These are phyloP conservation scores for Epinephelus lanceolatus DNA, from an alignment of 2,113 vertebrate species.

Conservation along the genomic window DNA sequence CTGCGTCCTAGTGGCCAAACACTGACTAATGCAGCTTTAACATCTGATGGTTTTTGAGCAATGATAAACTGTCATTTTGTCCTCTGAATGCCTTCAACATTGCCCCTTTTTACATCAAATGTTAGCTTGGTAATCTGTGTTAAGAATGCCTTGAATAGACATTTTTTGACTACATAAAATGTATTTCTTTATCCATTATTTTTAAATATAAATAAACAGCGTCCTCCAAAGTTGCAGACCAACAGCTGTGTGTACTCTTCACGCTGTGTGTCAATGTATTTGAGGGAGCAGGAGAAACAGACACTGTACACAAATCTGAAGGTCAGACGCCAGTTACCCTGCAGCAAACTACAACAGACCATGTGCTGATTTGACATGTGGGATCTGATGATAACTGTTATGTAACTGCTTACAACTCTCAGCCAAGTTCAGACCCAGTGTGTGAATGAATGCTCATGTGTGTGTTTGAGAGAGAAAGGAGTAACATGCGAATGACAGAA, in stretches of 20 bases:
- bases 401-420: slow-evolving; percentile 40
- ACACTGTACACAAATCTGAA: slow-evolving; percentile 62
- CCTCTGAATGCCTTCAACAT: no score
- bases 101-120: no score
- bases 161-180: neutral
- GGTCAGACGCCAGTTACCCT: slow-evolving; percentile 52
- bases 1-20: no score
- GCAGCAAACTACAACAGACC: slow-evolving; percentile 40
- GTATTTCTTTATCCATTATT: neutral
- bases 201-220: neutral
- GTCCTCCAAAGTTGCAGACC: neutral
- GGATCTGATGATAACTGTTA: slow-evolving; percentile 58
- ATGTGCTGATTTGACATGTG: slow-evolving; percentile 56
- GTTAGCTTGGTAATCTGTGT: no score
- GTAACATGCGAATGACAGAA: neutral
- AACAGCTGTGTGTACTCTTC: slow-evolving; percentile 40
- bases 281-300: slow-evolving; percentile 38
- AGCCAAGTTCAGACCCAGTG: slow-evolving; percentile 35
- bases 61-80: no score
- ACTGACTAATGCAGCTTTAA: no score
- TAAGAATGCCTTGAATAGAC: no score
- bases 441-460: neutral
- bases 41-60: no score
- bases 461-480: neutral
- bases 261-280: slow-evolving; percentile 6